Base-by-base conservation (phyloP, 2,797 vertebrate species). In the Scomberomorus guttatus region DNA sequence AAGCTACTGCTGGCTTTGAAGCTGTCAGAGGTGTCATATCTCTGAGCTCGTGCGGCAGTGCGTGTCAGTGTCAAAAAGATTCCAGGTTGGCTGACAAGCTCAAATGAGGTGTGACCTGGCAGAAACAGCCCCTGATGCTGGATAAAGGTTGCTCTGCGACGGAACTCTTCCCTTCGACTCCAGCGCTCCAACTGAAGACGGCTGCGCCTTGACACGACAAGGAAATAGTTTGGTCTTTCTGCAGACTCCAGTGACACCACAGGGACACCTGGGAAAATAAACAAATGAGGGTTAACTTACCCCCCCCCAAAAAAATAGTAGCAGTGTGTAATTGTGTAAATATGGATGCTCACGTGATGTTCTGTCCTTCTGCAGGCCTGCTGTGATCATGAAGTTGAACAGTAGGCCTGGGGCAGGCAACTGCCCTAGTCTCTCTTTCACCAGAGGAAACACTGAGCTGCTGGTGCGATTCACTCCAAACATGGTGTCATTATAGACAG, bases 351-450 rank as follows among this genome's bases (percentile, higher is more conserved):
- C 90, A 99, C 98, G 95, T 93, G 96, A 96, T 61, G 95, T 90
- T 89, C 96, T 95, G 79, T 98, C 97, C 92, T 96, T 98, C 88
- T 96, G 97, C 90, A 99, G 95, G 66, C 97, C 97, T 58, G 95
- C 94, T 62, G 97, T 98, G 89, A 99, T 94, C 98, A 99, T 99
- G 92, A 99, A 98, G 94, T 96, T 98, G 91, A 98, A 98, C 86
- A 97, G 93, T 37, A 97, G 85, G 66, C 95, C 95, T 66, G 93
- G 90, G 22, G 94, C 86, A 52, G 94, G 90, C 79, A 90, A 57
- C 61, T 93, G 90, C 12, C 94, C 91, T 15, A 90, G 77, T 80
- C 92, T 91, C 2, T 82, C 94, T 94, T 93, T 97, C 73, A 95
- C 91, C 72, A 99, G 91, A 70, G 98, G 96, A 92, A 99, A 97